Percentiles rank a stretch among this genome's conserved stretches.
Conservation (phyloP, 2,113 vertebrate genomes). For the Galbula dea region DNA sequence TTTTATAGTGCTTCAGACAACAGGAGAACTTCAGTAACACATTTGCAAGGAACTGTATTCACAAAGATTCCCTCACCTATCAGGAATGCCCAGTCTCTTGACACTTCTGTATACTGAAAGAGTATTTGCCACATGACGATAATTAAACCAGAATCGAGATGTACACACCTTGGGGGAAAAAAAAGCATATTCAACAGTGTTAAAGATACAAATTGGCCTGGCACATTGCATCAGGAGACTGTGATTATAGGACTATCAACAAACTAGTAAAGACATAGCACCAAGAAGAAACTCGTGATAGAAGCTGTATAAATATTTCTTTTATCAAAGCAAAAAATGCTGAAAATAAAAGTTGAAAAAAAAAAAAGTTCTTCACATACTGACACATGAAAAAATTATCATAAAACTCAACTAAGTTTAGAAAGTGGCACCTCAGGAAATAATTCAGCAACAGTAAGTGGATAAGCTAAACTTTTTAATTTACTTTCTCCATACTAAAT, state of each 20-base stretch:
- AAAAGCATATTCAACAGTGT: neutral
- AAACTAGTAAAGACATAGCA: neutral
- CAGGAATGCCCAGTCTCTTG: constrained; percentile 95
- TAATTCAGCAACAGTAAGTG: neutral
- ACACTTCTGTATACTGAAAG: constrained; percentile 97
- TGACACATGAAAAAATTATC: neutral
- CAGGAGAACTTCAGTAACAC: neutral
- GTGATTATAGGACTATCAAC: neutral
- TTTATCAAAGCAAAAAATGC: neutral
- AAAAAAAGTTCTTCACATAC: neutral
- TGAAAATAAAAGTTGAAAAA: neutral
- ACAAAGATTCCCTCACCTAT: constrained; percentile 80
- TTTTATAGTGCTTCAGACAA: neutral
- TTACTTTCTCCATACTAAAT: neutral
- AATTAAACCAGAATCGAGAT: constrained; percentile 99
- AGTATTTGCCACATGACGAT: constrained; percentile 95
- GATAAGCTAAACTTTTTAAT: neutral
- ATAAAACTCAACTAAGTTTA: neutral
- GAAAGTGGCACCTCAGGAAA: neutral
- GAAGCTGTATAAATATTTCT: neutral
- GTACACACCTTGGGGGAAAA: constrained; percentile 86
- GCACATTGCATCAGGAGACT: neutral
- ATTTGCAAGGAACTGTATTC: neutral
- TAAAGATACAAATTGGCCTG: neutral
- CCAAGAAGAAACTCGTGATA: neutral